phyloP scores from a whole-genome alignment of 2,113 vertebrate genomes.

The Megaleporinus macrocephalus region DNA sequence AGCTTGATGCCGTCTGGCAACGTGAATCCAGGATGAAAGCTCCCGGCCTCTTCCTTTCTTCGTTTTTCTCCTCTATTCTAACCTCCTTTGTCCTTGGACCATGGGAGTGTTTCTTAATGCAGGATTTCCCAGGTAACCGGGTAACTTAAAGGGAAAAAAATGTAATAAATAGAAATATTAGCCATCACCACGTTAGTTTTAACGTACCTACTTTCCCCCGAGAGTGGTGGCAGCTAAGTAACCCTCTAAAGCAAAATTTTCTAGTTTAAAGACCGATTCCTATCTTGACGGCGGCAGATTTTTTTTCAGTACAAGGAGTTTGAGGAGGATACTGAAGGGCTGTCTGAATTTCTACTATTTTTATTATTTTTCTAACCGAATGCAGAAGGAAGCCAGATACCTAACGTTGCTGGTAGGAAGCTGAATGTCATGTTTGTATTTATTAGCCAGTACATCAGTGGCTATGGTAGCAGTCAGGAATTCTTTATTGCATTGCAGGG shows the following conservation, averaged over 20 bases:
- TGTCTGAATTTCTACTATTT: no score
- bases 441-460: no score
- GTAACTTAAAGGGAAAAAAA: no score
- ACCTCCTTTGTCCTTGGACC: neutral
- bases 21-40: constrained; percentile 40
- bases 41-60: neutral
- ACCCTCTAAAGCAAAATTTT: neutral
- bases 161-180: no score
- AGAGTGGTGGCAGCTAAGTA: neutral
- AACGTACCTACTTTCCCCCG: neutral
- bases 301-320: neutral
- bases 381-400: no score
- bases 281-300: neutral
- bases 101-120: neutral
- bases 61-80: neutral
- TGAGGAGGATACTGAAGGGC: no score
- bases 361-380: no score
- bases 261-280: neutral
- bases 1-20: constrained; percentile 32
- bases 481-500: no score
- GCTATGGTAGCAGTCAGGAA: no score
- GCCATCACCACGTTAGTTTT: neutral
- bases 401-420: no score
- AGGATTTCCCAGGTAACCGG: neutral
- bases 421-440: no score